Evolutionary conservation across 2,113 vertebrate genomes (phyloP).

Genomic region (Albula glossodonta): DNA sequence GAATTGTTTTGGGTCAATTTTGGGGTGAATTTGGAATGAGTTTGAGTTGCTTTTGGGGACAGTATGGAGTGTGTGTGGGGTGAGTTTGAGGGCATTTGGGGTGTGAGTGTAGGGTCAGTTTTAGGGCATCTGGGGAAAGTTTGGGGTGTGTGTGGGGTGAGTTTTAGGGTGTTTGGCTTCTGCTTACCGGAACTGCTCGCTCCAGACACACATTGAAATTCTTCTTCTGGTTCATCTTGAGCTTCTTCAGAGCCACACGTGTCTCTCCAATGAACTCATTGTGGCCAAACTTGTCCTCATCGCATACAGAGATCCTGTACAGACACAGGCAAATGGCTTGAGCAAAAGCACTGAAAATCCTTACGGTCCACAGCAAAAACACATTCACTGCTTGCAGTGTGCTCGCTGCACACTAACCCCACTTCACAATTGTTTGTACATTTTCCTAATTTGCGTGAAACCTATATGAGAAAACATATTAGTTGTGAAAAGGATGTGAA

Average conservation of each 20-base stretch:
- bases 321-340: slow-evolving; percentile 6
- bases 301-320: slow-evolving; percentile 89
- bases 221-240: slow-evolving; percentile 92
- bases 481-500: background rate
- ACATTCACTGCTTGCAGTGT: too few species aligned
- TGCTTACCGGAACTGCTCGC: slow-evolving; percentile 86
- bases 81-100: slow-evolving; percentile 8
- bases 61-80: background rate
- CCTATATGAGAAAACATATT: background rate
- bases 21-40: background rate
- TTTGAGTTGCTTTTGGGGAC: background rate
- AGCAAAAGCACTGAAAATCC: background rate
- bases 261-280: slow-evolving; percentile 98
- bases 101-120: too few species aligned
- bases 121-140: background rate
- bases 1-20: background rate
- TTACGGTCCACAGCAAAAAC: too few species aligned
- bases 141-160: background rate
- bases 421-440: too few species aligned
- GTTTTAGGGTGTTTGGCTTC: too few species aligned
- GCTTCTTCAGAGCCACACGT: slow-evolving; percentile 89
- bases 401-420: background rate
- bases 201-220: slow-evolving; percentile 95
- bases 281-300: slow-evolving; percentile 97
- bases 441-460: background rate